Percentiles rank a stretch among this genome's conserved stretches.
These are phyloP conservation scores for Drosophila fulvimacula DNA, from an alignment of 2,888 invertebrate genomes.

Conservation along the genomic window DNA sequence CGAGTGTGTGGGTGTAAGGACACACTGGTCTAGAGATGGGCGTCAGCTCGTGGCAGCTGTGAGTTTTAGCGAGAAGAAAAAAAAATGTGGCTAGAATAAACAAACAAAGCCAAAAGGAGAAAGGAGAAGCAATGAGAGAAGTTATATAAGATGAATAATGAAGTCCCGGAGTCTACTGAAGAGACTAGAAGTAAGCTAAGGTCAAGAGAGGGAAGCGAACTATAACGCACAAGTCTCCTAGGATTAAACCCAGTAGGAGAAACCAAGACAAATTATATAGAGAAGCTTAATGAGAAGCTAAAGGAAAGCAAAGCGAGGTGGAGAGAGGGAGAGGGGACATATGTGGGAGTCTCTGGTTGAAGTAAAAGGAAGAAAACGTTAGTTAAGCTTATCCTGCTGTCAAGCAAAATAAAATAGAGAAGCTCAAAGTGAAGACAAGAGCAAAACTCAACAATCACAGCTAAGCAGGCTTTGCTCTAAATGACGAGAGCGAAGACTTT, in stretches of 20 bases:
- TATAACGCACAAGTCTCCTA: neutral
- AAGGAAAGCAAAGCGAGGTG: neutral
- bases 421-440: neutral
- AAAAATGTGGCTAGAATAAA: neutral
- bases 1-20: neutral
- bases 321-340: neutral
- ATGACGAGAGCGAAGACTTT: neutral
- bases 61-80: constrained; percentile 2
- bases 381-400: neutral
- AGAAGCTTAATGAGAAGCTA: neutral
- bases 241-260: neutral
- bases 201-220: neutral
- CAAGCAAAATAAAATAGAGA: neutral
- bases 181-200: neutral
- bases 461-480: neutral
- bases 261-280: neutral
- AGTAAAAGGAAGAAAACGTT: neutral
- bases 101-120: neutral
- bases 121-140: neutral
- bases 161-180: neutral
- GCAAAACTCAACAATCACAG: neutral
- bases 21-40: constrained; percentile 19
- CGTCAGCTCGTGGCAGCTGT: constrained; percentile 10
- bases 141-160: too few relatives aligned
- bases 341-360: neutral